A percentile compares a stretch with the other conserved stretches of the same genome.
phyloP scores from a whole-genome alignment of 2,888 invertebrate species.

The Dexiosoma caninum region DNA sequence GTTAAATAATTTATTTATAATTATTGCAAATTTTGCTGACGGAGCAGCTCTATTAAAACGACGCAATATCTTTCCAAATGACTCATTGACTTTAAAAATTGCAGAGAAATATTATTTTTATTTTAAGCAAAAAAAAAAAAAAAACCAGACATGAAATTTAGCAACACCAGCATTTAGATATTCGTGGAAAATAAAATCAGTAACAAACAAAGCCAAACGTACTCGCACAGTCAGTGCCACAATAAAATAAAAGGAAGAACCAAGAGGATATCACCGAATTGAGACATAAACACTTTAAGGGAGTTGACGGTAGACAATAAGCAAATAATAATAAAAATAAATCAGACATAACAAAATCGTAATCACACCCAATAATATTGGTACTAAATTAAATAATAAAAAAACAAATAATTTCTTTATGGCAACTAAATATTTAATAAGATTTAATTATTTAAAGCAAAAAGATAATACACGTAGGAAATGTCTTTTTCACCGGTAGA shows the following conservation, averaged over 20 bases:
- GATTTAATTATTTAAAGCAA: too few relatives aligned
- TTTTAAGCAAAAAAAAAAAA: neutral
- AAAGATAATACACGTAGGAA: too few relatives aligned
- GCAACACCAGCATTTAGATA: neutral
- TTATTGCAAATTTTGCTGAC: too few relatives aligned
- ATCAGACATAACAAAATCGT: slow-evolving; percentile 25
- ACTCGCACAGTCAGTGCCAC: too few relatives aligned
- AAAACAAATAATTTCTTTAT: neutral
- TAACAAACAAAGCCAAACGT: neutral
- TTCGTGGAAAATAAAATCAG: neutral
- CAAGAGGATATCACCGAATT: neutral
- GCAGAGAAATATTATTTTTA: neutral
- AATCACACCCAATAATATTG: slow-evolving; percentile 40
- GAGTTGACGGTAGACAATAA: slow-evolving; percentile 50
- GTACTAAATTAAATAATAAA: neutral
- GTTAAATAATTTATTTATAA: too few relatives aligned
- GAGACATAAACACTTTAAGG: slow-evolving; percentile 24
- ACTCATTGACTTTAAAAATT: neutral
- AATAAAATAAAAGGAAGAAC: neutral
- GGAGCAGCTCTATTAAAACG: too few relatives aligned
- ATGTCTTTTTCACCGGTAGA: too few relatives aligned
- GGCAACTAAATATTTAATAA: too few relatives aligned
- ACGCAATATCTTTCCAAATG: neutral
- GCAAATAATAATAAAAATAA: slow-evolving; percentile 31
- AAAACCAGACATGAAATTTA: neutral